Evolutionary conservation across 2,797 vertebrate species (phyloP).

Genomic region (Spizella passerina): DNA sequence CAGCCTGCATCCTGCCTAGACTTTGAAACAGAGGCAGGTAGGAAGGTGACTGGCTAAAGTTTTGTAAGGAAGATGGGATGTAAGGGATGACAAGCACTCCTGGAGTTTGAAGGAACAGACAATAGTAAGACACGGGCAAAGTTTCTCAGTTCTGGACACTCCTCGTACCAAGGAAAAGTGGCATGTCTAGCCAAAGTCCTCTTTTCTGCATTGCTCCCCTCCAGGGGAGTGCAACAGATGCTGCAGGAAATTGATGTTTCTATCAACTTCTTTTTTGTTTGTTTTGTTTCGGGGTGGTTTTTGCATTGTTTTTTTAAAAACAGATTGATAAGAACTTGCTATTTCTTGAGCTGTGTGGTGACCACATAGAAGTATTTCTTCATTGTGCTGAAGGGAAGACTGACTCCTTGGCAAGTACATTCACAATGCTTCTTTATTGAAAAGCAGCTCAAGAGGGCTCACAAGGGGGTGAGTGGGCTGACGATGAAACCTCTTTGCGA

Average conservation of each 20-base stretch:
- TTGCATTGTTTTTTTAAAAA: neutral
- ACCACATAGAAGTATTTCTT: neutral
- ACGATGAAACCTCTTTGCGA: neutral
- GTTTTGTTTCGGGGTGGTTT: neutral
- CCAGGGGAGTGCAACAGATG: neutral
- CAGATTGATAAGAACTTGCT: neutral
- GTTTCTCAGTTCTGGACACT: neutral
- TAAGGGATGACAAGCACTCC: neutral
- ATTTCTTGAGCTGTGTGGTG: neutral
- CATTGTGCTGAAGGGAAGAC: neutral
- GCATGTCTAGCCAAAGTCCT: accelerated
- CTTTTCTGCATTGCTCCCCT: neutral
- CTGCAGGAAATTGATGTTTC: neutral
- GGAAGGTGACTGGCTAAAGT: neutral
- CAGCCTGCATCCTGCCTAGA: neutral
- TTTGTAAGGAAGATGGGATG: neutral
- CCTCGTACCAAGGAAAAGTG: neutral
- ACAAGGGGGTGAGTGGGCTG: neutral
- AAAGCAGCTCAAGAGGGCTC: neutral
- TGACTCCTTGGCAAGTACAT: neutral
- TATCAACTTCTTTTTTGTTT: neutral
- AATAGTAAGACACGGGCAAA: neutral
- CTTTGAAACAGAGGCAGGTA: neutral
- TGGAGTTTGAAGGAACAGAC: neutral
- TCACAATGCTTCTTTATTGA: conserved; percentile 5